Evolutionary conservation across 2,888 invertebrate genomes (phyloP).

Genomic region (Entomobrya multifasciata): DNA sequence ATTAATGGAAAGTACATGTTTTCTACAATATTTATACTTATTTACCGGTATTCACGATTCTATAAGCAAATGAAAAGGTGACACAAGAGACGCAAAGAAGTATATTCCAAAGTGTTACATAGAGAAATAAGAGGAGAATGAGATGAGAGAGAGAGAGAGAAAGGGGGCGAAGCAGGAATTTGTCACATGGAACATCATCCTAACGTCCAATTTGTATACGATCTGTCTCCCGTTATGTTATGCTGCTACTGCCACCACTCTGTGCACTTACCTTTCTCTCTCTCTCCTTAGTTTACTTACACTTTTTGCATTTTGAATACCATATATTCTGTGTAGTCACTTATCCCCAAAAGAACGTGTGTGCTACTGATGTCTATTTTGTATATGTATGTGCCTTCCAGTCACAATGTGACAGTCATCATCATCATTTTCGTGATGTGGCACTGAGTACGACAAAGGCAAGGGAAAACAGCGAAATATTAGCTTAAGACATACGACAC

Average conservation of each 20-base stretch:
- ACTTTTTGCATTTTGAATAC: conserved; percentile 24
- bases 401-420: conserved; percentile 58
- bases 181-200: conserved; percentile 78
- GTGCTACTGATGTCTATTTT: conserved; percentile 16
- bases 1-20: conserved; percentile 21
- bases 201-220: conserved; percentile 79
- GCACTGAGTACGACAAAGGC: not conserved
- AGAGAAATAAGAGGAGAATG: conserved; percentile 75
- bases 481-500: conserved; percentile 66
- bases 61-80: conserved; percentile 80
- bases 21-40: conserved; percentile 19
- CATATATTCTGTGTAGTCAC: conserved; percentile 26
- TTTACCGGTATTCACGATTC: conserved; percentile 41
- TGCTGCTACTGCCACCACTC: not conserved
- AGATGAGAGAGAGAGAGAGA: conserved; percentile 73
- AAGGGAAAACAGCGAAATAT: conserved; percentile 55
- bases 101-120: conserved; percentile 69
- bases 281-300: conserved; percentile 24
- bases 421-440: conserved; percentile 35
- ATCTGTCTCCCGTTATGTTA: conserved; percentile 75
- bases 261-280: conserved; percentile 31
- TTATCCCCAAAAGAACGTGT: conserved; percentile 66
- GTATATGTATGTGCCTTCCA: conserved; percentile 1
- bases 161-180: conserved; percentile 76
- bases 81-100: conserved; percentile 76